Base-by-base conservation (phyloP, 2,113 vertebrate species). In the Ochotona princeps region DNA sequence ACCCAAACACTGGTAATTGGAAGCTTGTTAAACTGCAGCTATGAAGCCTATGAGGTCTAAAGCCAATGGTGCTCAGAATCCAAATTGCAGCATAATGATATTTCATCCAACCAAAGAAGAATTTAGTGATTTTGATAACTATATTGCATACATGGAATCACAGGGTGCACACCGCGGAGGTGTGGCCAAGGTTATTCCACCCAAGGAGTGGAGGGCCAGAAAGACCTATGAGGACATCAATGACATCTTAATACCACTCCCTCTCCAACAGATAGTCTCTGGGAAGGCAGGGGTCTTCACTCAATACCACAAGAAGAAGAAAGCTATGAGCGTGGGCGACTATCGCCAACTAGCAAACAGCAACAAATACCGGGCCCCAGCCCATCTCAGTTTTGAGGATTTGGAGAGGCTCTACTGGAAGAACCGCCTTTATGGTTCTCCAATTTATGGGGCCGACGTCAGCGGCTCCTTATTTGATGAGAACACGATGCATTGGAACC, bases 321-420 rank as follows among this genome's bases (percentile, higher is more conserved):
- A 63, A 26, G 44, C 94, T 61, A 95, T 95, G 94, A 96, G 93
- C 0, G 89, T 97, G 23, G 26, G 79, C 0, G 83, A 96, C 15
- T 95, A 95, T 5, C 66, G 14, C 8, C 44, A 1, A 5, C 4
- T 97, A 66, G 93, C 95, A 0, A 74, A 63, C 23, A 96, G 92
- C 5, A 1, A 21, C 0, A 67, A 70, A 1, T 72, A 95, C 0
- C 28, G 7, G 15, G 28, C 96, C 6, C 96, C 96, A 0, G 47
- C 14, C 0, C 30, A 96, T 51, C 11, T 0, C 0, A 69, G 82
- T n/a, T 92, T 94, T 49, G 84, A 92, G 1, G 96, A 94, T 13
- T 0, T 96, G 95, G 96, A 96, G 85, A 57, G 90, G 18, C 92
- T 94, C 23, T 96, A 96, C 2, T 97, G 96, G 96, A 95, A 95